Evolutionary conservation across 2,113 vertebrate species (phyloP).

Genomic region (Callocephalon fimbriatum): DNA sequence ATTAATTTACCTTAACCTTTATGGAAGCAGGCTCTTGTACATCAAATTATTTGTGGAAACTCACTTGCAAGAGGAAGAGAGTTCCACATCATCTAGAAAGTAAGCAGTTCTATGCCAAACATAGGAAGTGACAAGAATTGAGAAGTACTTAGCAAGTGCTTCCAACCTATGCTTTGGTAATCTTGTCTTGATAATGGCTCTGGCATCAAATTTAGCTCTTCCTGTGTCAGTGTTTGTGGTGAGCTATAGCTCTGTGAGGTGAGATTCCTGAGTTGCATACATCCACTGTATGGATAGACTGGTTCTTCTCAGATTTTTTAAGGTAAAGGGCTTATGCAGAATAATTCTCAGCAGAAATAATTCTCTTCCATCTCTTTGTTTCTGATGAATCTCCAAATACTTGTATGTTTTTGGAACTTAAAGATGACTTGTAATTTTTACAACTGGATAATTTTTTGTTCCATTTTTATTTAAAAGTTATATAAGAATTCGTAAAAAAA

Average conservation of each 20-base stretch:
- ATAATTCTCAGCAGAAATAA: background rate
- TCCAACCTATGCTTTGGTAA: background rate
- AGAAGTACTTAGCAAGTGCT: background rate
- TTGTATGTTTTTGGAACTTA: background rate
- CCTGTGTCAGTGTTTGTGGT: background rate
- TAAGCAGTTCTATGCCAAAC: background rate
- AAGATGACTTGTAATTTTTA: background rate
- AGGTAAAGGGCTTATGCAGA: background rate
- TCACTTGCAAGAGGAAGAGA: background rate
- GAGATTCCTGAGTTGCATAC: background rate
- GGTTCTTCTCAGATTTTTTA: background rate
- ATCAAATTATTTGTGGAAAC: background rate
- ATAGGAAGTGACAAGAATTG: background rate
- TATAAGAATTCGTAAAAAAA: background rate
- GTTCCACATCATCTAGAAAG: background rate
- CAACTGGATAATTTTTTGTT: background rate
- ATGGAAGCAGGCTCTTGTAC: background rate
- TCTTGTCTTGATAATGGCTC: background rate
- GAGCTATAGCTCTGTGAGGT: background rate
- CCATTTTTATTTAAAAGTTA: background rate
- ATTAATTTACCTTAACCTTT: background rate
- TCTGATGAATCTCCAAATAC: background rate
- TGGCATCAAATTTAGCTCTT: background rate
- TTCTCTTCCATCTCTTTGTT: background rate
- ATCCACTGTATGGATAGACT: background rate